Evolutionary conservation across 1,140 invertebrate genomes (phyloP).

Genomic region (Trypoxylus dichotomus): DNA sequence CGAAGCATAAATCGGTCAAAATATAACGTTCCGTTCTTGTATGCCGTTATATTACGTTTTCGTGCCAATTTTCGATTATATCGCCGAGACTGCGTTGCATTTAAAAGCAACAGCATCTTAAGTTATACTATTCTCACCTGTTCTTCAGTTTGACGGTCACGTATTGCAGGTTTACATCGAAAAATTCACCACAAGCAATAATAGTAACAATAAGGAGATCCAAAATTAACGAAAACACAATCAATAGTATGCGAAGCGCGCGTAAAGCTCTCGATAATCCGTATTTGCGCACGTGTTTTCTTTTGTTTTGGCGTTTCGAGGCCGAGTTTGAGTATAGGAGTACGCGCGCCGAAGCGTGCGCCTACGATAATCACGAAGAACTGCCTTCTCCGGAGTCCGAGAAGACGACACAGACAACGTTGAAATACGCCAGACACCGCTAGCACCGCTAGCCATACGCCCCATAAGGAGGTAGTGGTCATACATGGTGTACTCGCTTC

Average conservation of each 20-base stretch:
- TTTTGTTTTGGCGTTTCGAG: background rate
- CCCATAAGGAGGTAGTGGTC: background rate
- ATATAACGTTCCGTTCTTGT: background rate
- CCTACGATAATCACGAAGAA: background rate
- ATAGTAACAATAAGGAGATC: background rate
- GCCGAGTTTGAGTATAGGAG: background rate
- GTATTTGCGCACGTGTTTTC: background rate
- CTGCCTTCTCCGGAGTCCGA: background rate
- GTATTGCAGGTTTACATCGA: background rate
- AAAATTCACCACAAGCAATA: background rate
- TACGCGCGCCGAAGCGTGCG: background rate
- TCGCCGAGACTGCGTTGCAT: background rate
- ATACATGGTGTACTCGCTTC: background rate
- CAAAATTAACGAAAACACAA: background rate
- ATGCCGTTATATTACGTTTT: background rate
- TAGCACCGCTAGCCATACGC: background rate
- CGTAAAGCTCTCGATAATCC: background rate
- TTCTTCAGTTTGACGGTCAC: background rate
- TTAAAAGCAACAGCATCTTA: background rate
- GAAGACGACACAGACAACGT: background rate
- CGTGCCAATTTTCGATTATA: constrained; percentile 2
- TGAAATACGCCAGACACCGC: background rate
- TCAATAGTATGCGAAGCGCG: background rate
- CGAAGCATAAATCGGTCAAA: background rate
- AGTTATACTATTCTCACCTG: background rate